phyloP scores from a whole-genome alignment of 2,888 invertebrate genomes.

The Cheiracanthium punctorium region DNA sequence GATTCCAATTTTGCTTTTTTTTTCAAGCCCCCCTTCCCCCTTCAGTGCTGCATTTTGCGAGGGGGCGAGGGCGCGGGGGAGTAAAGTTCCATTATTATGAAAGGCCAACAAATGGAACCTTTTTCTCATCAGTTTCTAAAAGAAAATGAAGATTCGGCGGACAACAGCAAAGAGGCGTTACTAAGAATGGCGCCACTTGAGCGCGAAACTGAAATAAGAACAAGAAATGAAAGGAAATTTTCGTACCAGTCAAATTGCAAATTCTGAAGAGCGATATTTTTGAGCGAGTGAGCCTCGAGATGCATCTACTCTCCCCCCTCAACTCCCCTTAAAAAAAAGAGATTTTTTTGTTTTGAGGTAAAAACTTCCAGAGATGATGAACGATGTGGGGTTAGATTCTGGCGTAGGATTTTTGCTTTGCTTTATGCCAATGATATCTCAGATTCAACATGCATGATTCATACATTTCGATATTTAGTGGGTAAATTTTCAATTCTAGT shows the following conservation, averaged over 20 bases:
- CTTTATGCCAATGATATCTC: background rate
- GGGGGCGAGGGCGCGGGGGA: background rate
- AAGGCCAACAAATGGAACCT: slow-evolving; percentile 70
- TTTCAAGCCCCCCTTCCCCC: slow-evolving; percentile 17
- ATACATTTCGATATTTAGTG: slow-evolving; percentile 1
- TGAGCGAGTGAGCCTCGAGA: slow-evolving; percentile 34
- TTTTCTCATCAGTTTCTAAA: slow-evolving; percentile 64
- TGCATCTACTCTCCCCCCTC: slow-evolving; percentile 23
- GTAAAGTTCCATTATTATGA: slow-evolving; percentile 67
- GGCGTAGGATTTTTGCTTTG: background rate
- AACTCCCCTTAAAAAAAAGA: background rate
- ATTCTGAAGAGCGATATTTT: slow-evolving; percentile 63
- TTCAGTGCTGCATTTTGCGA: background rate
- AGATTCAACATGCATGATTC: slow-evolving; percentile 29
- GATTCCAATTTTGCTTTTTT: slow-evolving; percentile 67
- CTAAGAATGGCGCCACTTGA: slow-evolving; percentile 45
- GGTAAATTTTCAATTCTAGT: background rate
- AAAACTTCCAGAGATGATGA: slow-evolving; percentile 51
- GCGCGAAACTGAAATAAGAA: slow-evolving; percentile 22
- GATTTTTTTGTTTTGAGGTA: slow-evolving; percentile 28
- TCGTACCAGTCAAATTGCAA: slow-evolving; percentile 68
- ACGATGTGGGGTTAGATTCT: slow-evolving; percentile 44
- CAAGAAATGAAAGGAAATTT: slow-evolving; percentile 53
- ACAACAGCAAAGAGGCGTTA: slow-evolving; percentile 67
- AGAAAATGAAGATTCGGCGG: slow-evolving; percentile 66